Evolutionary conservation across 2,797 vertebrate genomes (phyloP).

Genomic region (Anguilla marmorata): DNA sequence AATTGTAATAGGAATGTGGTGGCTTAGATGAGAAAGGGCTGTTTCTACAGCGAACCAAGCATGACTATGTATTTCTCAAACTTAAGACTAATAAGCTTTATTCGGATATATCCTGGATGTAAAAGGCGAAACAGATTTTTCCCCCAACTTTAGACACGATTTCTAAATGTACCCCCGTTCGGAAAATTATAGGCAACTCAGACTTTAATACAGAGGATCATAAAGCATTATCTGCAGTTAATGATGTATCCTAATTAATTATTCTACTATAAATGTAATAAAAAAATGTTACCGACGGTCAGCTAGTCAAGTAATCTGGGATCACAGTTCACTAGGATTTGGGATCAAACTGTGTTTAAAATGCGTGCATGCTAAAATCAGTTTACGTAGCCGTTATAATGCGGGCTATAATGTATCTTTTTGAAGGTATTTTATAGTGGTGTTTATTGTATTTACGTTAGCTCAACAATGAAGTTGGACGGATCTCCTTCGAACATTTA

Average conservation of each 20-base stretch:
- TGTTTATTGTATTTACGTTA: neutral
- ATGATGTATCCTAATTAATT: neutral
- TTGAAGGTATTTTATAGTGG: neutral
- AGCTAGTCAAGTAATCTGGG: neutral
- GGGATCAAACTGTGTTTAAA: neutral
- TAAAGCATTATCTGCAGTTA: neutral
- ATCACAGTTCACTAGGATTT: neutral
- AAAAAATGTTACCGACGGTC: neutral
- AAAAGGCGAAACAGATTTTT: neutral
- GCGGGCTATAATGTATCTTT: neutral
- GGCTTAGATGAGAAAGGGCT: neutral
- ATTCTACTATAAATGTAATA: neutral
- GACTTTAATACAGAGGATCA: neutral
- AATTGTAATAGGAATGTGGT: neutral
- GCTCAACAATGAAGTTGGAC: neutral
- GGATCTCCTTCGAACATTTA: neutral
- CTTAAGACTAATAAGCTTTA: neutral
- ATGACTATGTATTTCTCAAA: neutral
- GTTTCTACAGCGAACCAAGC: neutral
- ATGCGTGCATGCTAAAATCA: neutral
- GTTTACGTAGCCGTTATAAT: neutral
- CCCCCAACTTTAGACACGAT: neutral
- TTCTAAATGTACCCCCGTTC: neutral
- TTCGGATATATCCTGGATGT: neutral
- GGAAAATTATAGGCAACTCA: neutral